phyloP scores from a whole-genome alignment of 2,888 invertebrate species.

The Drosophila mayaguana region DNA sequence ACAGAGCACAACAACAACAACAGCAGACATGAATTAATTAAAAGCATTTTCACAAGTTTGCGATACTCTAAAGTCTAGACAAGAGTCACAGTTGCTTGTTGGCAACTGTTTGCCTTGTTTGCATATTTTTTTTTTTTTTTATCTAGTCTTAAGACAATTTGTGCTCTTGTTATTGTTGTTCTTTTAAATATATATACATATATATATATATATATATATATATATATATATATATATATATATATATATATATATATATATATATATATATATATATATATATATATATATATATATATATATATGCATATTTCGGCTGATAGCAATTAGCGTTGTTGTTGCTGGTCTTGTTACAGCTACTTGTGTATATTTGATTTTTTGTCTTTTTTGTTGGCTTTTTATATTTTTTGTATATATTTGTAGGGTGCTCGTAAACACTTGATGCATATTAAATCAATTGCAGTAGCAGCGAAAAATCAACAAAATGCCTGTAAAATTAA shows the following conservation, averaged over 20 bases:
- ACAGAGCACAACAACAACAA: conserved; percentile 22
- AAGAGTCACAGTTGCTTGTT: conserved; percentile 55
- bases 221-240: not conserved
- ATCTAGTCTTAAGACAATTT: conserved; percentile 18
- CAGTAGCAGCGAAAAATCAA: conserved; percentile 29
- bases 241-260: not conserved
- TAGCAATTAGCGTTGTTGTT: conserved; percentile 38
- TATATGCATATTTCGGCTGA: conserved; percentile 10
- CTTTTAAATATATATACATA: too few species aligned
- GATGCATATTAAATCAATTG: conserved; percentile 32
- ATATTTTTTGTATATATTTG: conserved; percentile 24
- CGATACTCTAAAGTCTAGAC: conserved; percentile 61
- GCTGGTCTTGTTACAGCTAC: conserved; percentile 12
- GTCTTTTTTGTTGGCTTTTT: conserved; percentile 13
- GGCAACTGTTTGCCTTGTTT: conserved; percentile 71
- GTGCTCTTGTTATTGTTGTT: conserved; percentile 1
- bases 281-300: not conserved
- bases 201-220: not conserved
- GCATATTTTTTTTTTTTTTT: conserved; percentile 38
- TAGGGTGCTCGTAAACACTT: conserved; percentile 45
- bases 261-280: not conserved
- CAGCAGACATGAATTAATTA: conserved; percentile 71
- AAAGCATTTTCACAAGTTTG: conserved; percentile 70
- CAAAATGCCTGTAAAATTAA: conserved; percentile 18
- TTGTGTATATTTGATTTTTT: conserved; percentile 55